Conservation (phyloP, 2,888 invertebrate genomes). For the Vanessa cardui region DNA sequence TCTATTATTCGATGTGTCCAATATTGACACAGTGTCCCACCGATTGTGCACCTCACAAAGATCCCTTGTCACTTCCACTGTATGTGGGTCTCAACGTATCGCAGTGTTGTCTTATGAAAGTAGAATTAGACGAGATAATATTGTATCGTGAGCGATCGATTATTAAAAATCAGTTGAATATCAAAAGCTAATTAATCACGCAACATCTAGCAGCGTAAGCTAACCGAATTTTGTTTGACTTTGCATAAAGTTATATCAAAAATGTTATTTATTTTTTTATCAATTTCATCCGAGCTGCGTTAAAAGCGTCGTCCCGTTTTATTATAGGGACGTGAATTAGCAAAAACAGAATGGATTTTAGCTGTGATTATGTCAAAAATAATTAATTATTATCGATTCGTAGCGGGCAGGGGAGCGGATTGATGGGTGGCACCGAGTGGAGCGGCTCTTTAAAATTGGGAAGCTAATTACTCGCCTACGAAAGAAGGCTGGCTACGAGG, state of each 20-base stretch:
- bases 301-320: constrained; percentile 78
- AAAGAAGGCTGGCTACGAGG: constrained; percentile 54
- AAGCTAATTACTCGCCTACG: constrained; percentile 76
- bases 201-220: constrained; percentile 58
- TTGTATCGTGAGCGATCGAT: constrained; percentile 32
- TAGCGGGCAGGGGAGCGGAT: constrained; percentile 71
- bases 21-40: constrained; percentile 76
- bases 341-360: constrained; percentile 86
- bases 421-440: constrained; percentile 67
- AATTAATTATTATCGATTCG: constrained; percentile 88
- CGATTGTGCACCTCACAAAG: constrained; percentile 66
- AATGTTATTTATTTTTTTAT: constrained; percentile 80
- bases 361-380: constrained; percentile 88
- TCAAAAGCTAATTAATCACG: constrained; percentile 68
- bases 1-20: constrained; percentile 66
- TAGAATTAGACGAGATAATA: constrained; percentile 7
- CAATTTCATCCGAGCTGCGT: constrained; percentile 74
- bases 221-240: constrained; percentile 74
- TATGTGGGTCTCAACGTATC: constrained; percentile 59
- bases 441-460: constrained; percentile 74
- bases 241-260: constrained; percentile 67
- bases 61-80: constrained; percentile 66
- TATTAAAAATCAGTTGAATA: constrained; percentile 39
- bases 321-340: constrained; percentile 86
- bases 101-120: constrained; percentile 46